Percentiles rank a stretch among this genome's conserved stretches.
phyloP scores from a whole-genome alignment of 2,113 vertebrate species.

The Mormyrus lacerda region DNA sequence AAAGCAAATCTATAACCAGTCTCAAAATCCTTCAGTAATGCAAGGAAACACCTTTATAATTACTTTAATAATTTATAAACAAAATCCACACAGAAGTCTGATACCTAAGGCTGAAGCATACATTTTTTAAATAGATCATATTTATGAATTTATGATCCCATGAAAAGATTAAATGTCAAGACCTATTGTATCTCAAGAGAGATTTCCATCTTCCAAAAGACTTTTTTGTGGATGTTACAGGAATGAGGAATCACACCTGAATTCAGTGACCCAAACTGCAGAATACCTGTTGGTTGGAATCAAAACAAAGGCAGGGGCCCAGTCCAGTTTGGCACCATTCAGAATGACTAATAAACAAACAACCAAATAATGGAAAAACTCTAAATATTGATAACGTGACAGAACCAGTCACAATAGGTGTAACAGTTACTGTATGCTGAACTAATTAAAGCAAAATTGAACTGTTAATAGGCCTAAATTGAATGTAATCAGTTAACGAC shows the following conservation, averaged over 20 bases:
- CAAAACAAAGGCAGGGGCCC: slow-evolving; percentile 24
- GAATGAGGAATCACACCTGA: neutral
- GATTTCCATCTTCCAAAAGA: neutral
- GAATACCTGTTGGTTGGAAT: slow-evolving; percentile 24
- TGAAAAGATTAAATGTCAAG: slow-evolving; percentile 30
- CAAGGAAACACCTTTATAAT: neutral
- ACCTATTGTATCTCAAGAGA: slow-evolving; percentile 1
- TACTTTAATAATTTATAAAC: slow-evolving; percentile 5
- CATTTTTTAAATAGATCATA: slow-evolving; percentile 40
- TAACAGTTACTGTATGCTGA: neutral
- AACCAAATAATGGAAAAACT: slow-evolving; percentile 31
- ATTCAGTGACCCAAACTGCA: slow-evolving; percentile 6
- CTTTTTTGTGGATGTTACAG: neutral
- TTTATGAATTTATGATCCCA: slow-evolving; percentile 25
- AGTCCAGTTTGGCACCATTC: slow-evolving; percentile 20
- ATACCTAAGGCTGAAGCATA: slow-evolving; percentile 9
- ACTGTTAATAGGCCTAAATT: neutral
- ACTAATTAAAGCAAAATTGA: neutral
- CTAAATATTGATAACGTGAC: neutral
- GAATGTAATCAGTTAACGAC: neutral
- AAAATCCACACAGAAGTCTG: neutral
- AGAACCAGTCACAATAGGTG: neutral
- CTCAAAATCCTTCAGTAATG: neutral
- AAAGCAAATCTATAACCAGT: slow-evolving; percentile 1
- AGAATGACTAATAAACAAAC: slow-evolving; percentile 36